These are phyloP conservation scores for Urocynchramus pylzowi DNA, from an alignment of 2,113 vertebrate species.

Conservation along the genomic window DNA sequence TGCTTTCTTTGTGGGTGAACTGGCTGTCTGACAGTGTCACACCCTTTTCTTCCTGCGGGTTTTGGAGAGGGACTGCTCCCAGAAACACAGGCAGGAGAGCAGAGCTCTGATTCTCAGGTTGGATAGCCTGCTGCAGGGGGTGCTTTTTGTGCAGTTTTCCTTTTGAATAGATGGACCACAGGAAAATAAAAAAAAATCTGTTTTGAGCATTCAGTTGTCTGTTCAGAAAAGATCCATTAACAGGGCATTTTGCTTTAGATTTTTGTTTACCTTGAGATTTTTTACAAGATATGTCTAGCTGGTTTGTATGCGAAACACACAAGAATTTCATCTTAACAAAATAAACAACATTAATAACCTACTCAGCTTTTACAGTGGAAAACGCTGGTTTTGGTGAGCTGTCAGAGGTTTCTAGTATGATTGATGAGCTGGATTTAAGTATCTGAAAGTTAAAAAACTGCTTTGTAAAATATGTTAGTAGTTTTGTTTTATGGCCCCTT, in stretches of 20 bases:
- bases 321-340: neutral
- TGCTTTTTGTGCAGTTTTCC: neutral
- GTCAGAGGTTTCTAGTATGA: conserved; percentile 44
- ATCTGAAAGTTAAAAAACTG: conserved; percentile 37
- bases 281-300: neutral
- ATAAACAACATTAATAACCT: conserved; percentile 24
- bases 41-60: neutral
- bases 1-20: neutral
- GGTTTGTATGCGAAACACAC: neutral
- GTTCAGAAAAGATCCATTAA: neutral
- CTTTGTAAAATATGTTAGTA: conserved; percentile 39
- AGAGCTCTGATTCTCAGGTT: neutral
- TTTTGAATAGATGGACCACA: neutral
- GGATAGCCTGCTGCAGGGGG: neutral
- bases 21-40: neutral
- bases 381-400: conserved; percentile 43
- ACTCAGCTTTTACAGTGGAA: conserved; percentile 27
- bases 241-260: neutral
- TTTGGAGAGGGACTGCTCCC: neutral
- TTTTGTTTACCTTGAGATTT: neutral
- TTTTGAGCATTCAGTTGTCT: neutral
- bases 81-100: neutral
- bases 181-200: neutral
- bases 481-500: neutral
- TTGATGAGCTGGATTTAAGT: conserved; percentile 55